Base-by-base conservation (phyloP, 2,888 invertebrate species). In the Microchrysa polita region DNA sequence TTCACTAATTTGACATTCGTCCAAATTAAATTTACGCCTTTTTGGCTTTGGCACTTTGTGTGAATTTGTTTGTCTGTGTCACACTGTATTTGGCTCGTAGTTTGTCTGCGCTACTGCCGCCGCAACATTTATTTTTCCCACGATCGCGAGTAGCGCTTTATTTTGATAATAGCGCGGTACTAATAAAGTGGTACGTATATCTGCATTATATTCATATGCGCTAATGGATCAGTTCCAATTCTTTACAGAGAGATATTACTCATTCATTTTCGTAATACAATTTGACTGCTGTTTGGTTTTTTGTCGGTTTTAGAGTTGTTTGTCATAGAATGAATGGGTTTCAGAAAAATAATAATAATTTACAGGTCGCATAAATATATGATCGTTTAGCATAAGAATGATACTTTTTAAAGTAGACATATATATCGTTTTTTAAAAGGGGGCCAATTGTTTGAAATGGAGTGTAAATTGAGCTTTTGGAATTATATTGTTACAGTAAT, bases 21-120 rank as follows among this genome's bases (percentile, higher is more conserved):
- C 22, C 48, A 65, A 65, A 65, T 65, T 65, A 65, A 65, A 65
- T 65, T 65, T 44, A 65, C 65, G 48, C 65, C 65, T 65, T 44
- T 34, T 23, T 65, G 9, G 65, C 22, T 22, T n/a, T n/a, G 22
- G 65, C 65, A 65, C 65, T 65, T 55, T 20, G 10, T 16, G 52
- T 16, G 14, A 52, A 16, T 52, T 14, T 16, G 16, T 52, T 52
- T 52, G 14, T n/a, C 48, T 48, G 48, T 48, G 48, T 34, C 27
- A 5, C 27, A 5, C 27, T 34, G 2, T 34, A 34, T 52, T 52
- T 52, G 16, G 52, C 12, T 52, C 52, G n/a, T 10, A 10, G n/a
- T 10, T 9, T 52, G 16, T 52, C 52, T 52, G 5, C 52, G 55
- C 16, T 53, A 42, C 12, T 42, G 42, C 42, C 16, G 53, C 53